Evolutionary conservation across 2,888 invertebrate species (phyloP).

Genomic region (Lepetodrilus schrolli): DNA sequence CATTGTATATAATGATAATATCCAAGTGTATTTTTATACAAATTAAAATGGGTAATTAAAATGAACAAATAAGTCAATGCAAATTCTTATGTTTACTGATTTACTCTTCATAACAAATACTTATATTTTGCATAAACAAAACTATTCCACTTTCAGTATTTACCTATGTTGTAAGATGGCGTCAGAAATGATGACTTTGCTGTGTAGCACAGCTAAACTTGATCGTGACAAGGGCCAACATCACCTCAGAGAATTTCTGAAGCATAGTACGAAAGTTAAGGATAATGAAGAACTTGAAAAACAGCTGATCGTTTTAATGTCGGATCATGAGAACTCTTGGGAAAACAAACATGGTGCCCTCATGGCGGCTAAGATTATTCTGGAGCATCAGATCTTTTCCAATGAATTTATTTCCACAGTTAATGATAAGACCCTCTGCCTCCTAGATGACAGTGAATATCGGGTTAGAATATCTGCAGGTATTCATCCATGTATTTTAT

Average conservation of each 20-base stretch:
- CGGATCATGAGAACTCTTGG: slow-evolving; percentile 69
- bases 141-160: neutral
- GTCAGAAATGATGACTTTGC: slow-evolving; percentile 49
- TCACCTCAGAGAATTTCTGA: slow-evolving; percentile 52
- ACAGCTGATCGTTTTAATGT: slow-evolving; percentile 52
- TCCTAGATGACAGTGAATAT: slow-evolving; percentile 75
- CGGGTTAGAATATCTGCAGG: slow-evolving; percentile 76
- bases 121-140: too few relatives aligned
- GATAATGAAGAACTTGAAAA: slow-evolving; percentile 56
- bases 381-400: slow-evolving; percentile 49
- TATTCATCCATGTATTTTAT: slow-evolving; percentile 38
- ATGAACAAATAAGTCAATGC: neutral
- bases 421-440: slow-evolving; percentile 60
- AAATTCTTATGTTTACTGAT: neutral
- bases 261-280: slow-evolving; percentile 41
- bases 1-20: too few relatives aligned
- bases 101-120: too few relatives aligned
- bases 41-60: neutral
- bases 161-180: slow-evolving; percentile 51
- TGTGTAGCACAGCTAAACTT: slow-evolving; percentile 71
- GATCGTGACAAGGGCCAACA: slow-evolving; percentile 72
- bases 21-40: too few relatives aligned
- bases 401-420: slow-evolving; percentile 62
- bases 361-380: slow-evolving; percentile 73
- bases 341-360: slow-evolving; percentile 76